These are phyloP conservation scores for Strongylocentrotus purpuratus DNA, from an alignment of 35 echinoderm and acorn worm species.

Conservation along the genomic window DNA sequence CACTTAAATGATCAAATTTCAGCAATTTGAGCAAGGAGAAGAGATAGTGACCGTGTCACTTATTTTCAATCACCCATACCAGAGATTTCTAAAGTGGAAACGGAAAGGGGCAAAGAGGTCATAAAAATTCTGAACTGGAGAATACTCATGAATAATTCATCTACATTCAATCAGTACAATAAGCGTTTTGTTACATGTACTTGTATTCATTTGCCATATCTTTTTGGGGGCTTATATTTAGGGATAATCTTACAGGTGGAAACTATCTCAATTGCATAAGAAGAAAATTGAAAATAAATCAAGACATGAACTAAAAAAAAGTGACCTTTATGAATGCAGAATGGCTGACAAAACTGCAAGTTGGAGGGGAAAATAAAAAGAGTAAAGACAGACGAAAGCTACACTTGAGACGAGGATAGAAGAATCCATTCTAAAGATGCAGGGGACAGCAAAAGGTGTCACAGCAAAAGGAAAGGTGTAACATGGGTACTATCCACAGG, in stretches of 20 bases:
- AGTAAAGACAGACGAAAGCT: background rate
- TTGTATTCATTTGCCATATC: background rate
- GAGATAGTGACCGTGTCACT: background rate
- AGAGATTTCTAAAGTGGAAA: background rate
- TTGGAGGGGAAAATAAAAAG: background rate
- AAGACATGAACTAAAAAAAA: background rate
- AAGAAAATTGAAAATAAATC: background rate
- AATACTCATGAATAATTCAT: background rate
- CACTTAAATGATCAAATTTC: conserved; percentile 11
- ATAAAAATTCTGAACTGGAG: background rate
- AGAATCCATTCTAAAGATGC: background rate
- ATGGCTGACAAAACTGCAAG: background rate
- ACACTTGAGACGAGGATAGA: background rate
- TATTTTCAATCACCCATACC: conserved; percentile 2
- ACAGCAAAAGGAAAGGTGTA: background rate
- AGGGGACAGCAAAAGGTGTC: background rate
- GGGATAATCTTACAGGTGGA: background rate
- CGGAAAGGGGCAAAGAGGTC: background rate
- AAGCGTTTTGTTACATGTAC: background rate
- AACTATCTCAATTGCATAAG: background rate
- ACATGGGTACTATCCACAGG: background rate
- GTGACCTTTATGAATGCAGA: background rate
- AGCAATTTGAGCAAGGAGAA: background rate
- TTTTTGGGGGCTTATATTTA: background rate
- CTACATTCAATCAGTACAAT: background rate